Base-by-base conservation (phyloP, 2,888 invertebrate genomes). In the Tetranychus piercei region DNA sequence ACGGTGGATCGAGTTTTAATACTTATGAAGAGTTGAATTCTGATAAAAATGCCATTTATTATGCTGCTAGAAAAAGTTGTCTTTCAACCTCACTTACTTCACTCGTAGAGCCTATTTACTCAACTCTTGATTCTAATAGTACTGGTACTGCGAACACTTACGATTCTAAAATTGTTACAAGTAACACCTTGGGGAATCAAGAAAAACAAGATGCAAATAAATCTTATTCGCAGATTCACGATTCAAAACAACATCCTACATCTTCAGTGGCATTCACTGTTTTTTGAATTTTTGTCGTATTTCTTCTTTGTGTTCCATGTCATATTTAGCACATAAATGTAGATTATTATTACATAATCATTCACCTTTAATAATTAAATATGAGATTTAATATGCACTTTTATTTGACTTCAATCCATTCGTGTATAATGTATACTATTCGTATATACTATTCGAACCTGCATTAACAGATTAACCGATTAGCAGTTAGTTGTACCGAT, bases 21-120 rank as follows among this genome's bases (percentile, higher is more conserved):
- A 34, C 43, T n/a, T 71, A 71, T 20, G 44, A 71, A 20, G 44
- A 43, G n/a, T 43, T 45, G 9, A 43, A 43, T 43, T 44, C 71
- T n/a, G 8, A 20, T 44, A 15, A 44, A n/a, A 44, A 44, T 71
- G 43, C 43, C 15, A 44, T 45, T n/a, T 69, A 69, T 69, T 15
- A 55, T 55, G 55, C 55, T 15, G 34, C 20, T 18, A 20, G 69
- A 23, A 69, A 23, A 69, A 69, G 34, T 69, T 23, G 20, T 11
- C 20, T 69, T 11, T 69, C 69, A 23, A 69, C 69, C 5, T 69
- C 69, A 23, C 34, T 69, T 4, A 69, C 69, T 69, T 69, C 69
- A 5, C 69, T 69, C 7, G 69, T 69, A 4, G 71, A 71, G 34
- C 71, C 71, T 9, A 43, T 71, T n/a, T 71, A 71, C 20, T 71